Evolutionary conservation across 2,797 vertebrate genomes (phyloP).

Genomic region (Aulostomus chinensis): DNA sequence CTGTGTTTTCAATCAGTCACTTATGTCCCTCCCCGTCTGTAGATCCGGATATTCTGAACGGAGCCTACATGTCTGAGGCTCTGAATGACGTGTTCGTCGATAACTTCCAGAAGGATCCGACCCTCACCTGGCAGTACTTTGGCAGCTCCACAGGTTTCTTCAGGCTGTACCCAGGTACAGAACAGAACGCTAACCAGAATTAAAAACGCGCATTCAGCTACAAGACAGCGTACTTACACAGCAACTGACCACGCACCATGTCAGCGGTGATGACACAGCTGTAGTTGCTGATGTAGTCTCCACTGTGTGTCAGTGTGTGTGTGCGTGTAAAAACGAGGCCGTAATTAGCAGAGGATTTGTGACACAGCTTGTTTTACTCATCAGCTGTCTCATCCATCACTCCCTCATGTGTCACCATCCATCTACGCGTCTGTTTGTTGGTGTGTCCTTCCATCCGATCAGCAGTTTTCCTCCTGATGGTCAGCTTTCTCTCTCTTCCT

Average conservation of each 20-base stretch:
- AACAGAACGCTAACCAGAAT: no score
- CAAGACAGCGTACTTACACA: constrained; percentile 36
- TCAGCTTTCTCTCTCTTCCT: constrained; percentile 1
- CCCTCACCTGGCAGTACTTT: constrained; percentile 97
- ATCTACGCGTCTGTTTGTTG: constrained; percentile 13
- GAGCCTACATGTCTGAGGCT: constrained; percentile 94
- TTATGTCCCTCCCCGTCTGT: neutral
- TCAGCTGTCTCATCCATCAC: constrained; percentile 26
- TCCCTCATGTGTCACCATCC: constrained; percentile 32
- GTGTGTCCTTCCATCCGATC: neutral
- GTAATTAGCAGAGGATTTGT: constrained; percentile 47
- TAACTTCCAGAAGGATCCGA: constrained; percentile 93
- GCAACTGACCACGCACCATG: constrained; percentile 36
- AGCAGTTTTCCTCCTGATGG: neutral
- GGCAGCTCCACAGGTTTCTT: constrained; percentile 95
- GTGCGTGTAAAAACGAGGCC: neutral
- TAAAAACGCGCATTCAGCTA: no score
- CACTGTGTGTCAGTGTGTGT: constrained; percentile 4
- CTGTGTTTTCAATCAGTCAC: no score
- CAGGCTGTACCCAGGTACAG: constrained; percentile 93
- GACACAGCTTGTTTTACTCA: constrained; percentile 45
- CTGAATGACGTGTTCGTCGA: constrained; percentile 91
- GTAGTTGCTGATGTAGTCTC: neutral
- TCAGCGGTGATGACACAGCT: constrained; percentile 44
- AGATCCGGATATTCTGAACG: constrained; percentile 93